Base-by-base conservation (phyloP, 2,888 invertebrate species). In the Carpatolechia fugitivella region DNA sequence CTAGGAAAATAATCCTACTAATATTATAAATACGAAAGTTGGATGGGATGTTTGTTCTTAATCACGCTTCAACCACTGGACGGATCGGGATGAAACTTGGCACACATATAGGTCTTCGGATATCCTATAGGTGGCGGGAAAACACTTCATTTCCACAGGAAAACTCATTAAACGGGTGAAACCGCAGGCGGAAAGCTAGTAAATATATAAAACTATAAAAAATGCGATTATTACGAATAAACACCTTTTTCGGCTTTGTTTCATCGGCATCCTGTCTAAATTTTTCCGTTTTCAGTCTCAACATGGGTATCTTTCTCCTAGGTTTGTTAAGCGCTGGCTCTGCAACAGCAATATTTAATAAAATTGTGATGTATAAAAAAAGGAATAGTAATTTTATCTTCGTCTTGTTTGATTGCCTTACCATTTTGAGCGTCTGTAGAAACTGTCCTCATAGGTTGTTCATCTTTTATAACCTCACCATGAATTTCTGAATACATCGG, bases 221-320 rank as follows among this genome's bases (percentile, higher is more conserved):
- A n/a, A n/a, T n/a, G n/a, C n/a, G n/a, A 3, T 6, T 47, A 30
- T 14, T 33, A 33, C 1, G 11, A 44, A 10, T 18, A n/a, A n/a
- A 13, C n/a, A 31, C n/a, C 51, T 56, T 56, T 54, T 57, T 54
- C 24, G 24, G 3, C 56, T 1, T 64, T 68, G 33, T 58, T 60
- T 62, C 65, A 47, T 64, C 64, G 29, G 66, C 68, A 35, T 68
- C 73, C 2, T 62, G 61, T 8, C 65, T 74, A 0, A 84, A 66
- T 33, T 60, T 76, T 2, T 82, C 76, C 0, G 74, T 78, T 0
- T 76, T 76, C 31, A 80, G 74, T 33, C 72, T 74, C 0, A 74
- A 59, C 35, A 70, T 74, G 0, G 88, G 89, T 20, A 88, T 87
- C 58, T 69, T 81, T 0, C 85, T 80, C 36, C 60, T 78, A 0